Evolutionary conservation across 2,888 invertebrate species (phyloP), one percentile per base, ranked within the genome.

Genomic region (Drosophila mettleri): DNA sequence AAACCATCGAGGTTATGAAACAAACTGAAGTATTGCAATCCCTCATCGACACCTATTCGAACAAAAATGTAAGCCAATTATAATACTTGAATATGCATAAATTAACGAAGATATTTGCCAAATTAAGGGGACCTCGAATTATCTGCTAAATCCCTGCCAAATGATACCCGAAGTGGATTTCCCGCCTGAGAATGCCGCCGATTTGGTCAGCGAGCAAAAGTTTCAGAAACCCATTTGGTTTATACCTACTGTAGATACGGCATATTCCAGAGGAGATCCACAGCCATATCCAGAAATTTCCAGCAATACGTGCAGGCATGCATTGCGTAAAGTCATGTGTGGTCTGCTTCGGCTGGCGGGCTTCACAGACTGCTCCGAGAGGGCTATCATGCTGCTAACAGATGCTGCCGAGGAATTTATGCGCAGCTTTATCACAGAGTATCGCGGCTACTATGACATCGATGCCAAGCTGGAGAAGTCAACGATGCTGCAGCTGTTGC

Each of bases 1-100:
- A 92, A 83, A 92, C 92, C 7, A 90, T 92, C 33, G 92, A 92
- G 77, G 91, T 92, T 18, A 92, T 92, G 92, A 91, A 92, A 49
- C 92, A 92, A 76, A 92, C 92, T 0, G 92, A 92, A 74, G 89
- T 92, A 81, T 76, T 92, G 24, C 91, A 91, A 53, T 91, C 91
- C 0, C 80, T 92, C 2, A 92, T 92, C 29, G 92, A 92, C 62
- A 91, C 91, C 0, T 92, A 92, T 49, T 91, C 91, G 1, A 92
- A 91, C 52, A 92, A 92, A 81, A 91, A 92, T 54, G 92, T 90
- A 82, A 76, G 84, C 57, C 20, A 31, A 31, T 20, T 20, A 9
- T 8, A 5, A 20, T 29, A 29, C 7, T 18, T 7, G 2, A 18
- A 12, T 12, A 14, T 31, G 18, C 2, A 3, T 2, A 16, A 27